Percentiles rank a stretch among this genome's conserved stretches.
phyloP scores from a whole-genome alignment of 2,797 vertebrate species.

The Brachyalestes nurse region DNA sequence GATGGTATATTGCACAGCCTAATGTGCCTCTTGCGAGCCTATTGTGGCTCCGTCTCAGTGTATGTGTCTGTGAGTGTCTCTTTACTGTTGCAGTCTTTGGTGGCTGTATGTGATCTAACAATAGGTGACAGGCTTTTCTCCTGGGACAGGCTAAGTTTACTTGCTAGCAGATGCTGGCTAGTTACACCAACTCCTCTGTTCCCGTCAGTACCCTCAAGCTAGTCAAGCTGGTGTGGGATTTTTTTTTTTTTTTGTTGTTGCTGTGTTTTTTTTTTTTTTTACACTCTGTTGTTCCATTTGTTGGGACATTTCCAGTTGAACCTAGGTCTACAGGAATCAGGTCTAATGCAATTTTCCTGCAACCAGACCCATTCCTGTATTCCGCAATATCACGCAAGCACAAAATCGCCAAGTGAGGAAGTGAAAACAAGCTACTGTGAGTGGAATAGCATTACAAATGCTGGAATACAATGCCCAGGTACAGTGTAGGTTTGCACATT shows the following conservation, averaged over 20 bases:
- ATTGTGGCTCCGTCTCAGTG: background rate
- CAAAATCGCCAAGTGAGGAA: background rate
- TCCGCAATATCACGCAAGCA: background rate
- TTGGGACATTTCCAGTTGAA: conserved; percentile 12
- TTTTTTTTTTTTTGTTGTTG: background rate
- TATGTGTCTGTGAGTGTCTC: conserved; percentile 2
- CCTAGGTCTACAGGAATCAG: conserved; percentile 10
- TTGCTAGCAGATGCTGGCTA: conserved; percentile 10
- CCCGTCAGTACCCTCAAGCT: background rate
- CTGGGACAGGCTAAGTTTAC: conserved; percentile 14
- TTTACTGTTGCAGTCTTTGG: background rate
- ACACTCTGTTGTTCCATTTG: conserved; percentile 17
- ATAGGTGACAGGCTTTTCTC: conserved; percentile 12
- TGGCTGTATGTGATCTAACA: conserved; percentile 18
- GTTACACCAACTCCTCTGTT: background rate
- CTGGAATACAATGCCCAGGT: background rate
- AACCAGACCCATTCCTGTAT: background rate
- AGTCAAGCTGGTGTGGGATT: background rate
- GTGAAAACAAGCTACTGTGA: background rate
- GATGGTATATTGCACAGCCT: too few relatives aligned
- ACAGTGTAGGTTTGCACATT: too few relatives aligned
- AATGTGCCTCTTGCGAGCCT: background rate
- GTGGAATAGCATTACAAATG: background rate
- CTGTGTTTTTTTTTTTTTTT: too few relatives aligned
- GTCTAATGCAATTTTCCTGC: conserved; percentile 15